A percentile compares a stretch with the other conserved stretches of the same genome.
Conservation (phyloP, 1,140 invertebrate genomes). For the Sminthurides bifidus region DNA sequence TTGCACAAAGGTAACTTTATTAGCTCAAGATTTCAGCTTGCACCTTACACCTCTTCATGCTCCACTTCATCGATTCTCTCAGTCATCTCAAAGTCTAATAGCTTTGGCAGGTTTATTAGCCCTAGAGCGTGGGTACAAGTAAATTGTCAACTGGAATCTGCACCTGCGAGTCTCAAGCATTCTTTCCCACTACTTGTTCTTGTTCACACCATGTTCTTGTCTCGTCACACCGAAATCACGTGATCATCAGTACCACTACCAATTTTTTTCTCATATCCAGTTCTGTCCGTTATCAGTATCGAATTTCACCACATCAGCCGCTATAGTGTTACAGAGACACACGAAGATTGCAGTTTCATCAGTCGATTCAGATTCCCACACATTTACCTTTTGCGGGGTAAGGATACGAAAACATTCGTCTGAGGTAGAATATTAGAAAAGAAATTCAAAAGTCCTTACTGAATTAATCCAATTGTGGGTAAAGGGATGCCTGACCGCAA, state of each 20-base stretch:
- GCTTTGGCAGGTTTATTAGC: background rate
- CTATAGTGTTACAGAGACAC: background rate
- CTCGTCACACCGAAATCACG: too few species aligned
- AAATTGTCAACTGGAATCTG: background rate
- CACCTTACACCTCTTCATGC: background rate
- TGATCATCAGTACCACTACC: too few species aligned
- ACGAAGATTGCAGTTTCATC: background rate
- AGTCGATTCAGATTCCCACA: background rate
- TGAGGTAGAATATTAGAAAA: background rate
- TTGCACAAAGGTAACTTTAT: background rate
- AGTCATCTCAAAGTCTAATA: background rate
- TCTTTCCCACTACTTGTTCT: background rate
- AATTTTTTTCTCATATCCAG: too few species aligned
- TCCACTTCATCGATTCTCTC: background rate
- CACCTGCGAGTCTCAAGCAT: background rate
- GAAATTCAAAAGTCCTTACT: constrained; percentile 12
- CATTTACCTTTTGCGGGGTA: background rate
- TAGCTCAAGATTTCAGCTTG: background rate
- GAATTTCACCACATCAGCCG: background rate
- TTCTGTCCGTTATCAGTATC: too few species aligned
- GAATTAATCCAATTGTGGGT: constrained; percentile 26
- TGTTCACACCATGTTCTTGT: background rate
- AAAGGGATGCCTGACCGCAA: constrained; percentile 61
- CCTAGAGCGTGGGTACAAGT: too few species aligned
- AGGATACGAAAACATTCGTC: background rate